phyloP scores from a whole-genome alignment of 2,797 vertebrate species.

The Catostomus latipinnis region DNA sequence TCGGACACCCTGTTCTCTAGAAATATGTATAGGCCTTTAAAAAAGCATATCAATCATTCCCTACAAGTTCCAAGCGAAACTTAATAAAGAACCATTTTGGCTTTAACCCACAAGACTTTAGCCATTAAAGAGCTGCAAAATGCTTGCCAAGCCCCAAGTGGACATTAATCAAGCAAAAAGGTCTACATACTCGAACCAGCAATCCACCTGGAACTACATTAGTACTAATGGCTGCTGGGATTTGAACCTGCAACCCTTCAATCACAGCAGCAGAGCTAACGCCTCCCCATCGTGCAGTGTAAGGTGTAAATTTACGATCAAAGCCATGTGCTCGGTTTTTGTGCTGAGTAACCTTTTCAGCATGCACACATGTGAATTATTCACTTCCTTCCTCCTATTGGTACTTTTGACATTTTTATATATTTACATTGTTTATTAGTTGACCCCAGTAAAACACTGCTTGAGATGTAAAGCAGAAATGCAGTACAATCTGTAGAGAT shows the following conservation, averaged over 20 bases:
- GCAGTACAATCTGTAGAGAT: neutral
- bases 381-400: conserved; percentile 28
- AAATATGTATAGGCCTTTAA: too few species aligned
- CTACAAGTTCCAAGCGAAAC: too few species aligned
- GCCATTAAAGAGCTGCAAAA: neutral
- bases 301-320: conserved; percentile 26
- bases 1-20: too few species aligned
- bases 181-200: neutral
- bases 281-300: conserved; percentile 9
- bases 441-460: conserved; percentile 15
- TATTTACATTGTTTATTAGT: conserved; percentile 16
- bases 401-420: conserved; percentile 10
- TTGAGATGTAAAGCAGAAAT: conserved; percentile 10
- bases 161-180: neutral
- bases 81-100: too few species aligned
- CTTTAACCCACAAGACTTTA: too few species aligned
- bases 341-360: conserved; percentile 30
- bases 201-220: neutral
- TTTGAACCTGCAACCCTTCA: conserved; percentile 22
- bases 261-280: conserved; percentile 15
- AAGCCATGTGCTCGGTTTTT: conserved; percentile 23
- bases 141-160: neutral
- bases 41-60: too few species aligned
- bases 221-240: neutral
- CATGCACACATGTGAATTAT: conserved; percentile 44